Base-by-base conservation (phyloP, 2,797 vertebrate genomes). In the Ptychadena robeensis region DNA sequence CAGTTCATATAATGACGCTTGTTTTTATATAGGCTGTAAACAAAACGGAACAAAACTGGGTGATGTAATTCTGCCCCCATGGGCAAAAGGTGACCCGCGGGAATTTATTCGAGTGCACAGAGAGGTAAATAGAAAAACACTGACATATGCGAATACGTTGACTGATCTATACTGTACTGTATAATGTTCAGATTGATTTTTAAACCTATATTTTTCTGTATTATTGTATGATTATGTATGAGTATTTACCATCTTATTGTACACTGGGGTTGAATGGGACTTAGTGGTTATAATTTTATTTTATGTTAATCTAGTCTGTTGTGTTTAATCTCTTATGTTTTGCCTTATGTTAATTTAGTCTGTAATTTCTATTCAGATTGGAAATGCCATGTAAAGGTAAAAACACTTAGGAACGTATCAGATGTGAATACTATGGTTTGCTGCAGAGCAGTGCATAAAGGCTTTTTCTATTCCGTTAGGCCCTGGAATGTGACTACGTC, bases 31-130 rank as follows among this genome's bases (percentile, higher is more conserved):
- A 99, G 98, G 97, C 28, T 96, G 94, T 86, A 99, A 99, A 88
- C 97, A 99, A 91, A 99, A 99, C 9, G 98, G 98, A 87, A 98
- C 92, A 73, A 97, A 96, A 85, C 95, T 99, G 57, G 96, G 96
- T 0, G 96, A 99, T 40, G 97, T 98, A 3, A 95, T 99, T 85
- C 94, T 99, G 53, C 98, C 98, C 0, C 95, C 97, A 0, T 99
- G 98, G 98, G 98, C 98, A 71, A 99, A 99, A 90, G 98, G 97
- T 22, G 97, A 99, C 92, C 97, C 98, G 0, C 93, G 97, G 53
- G 98, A 99, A 91, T 99, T 99, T 88, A 99, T 99, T 92, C 90
- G 98, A 81, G 96, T 99, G 84, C 98, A 99, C 91, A 95, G 97
- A 86, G 96, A 98, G 94, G 98, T 98, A 93, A 65, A 10, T n/a